Evolutionary conservation across 2,113 vertebrate species (phyloP), one percentile per base, ranked within the genome.

Genomic region (Neolamprologus hecqui): DNA sequence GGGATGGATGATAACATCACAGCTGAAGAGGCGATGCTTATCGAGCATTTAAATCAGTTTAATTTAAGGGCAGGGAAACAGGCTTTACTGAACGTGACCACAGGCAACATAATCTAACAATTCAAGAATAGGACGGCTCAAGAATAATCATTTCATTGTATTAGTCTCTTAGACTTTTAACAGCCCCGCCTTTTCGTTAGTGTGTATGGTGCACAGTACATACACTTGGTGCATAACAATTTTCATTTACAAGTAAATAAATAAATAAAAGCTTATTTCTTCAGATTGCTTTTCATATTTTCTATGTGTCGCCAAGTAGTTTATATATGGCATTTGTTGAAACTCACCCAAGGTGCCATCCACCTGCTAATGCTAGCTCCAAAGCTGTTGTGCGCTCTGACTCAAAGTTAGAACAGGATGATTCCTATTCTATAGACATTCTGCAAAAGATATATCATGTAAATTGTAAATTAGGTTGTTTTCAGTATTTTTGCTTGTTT

Each of bases 101-200:
- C 81, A 68, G 79, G 81, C 73, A 91, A 60, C 58, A 84, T 3
- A 35, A 31, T 51, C 60, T 47, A 79, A 75, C 49, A 79, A 21
- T 84, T 84, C 33, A 79, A 54, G 14, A 63, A 81, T 8, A 68
- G 7, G 23, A 37, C 28, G 45, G 57, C 23, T 75, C 45, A 95
- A 95, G 82, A 94, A 97, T 95, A 96, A 95, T 94, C 86, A 94
- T 94, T 90, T 97, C 97, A 97, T 97, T 97, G 93, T 92, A 9
- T 95, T 95, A 95, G 95, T 96, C 95, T 96, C 93, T 95, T 40
- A 21, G 84, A 87, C 15, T 77, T 60, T 45, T 37, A 57, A 77
- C 82, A 57, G 10, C 6, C n/a, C 11, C 9, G 12, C 19, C 40
- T 82, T 21, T 58, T 28, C 53, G n/a, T 77, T 33, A 60, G 51